Evolutionary conservation across 2,113 vertebrate genomes (phyloP).

Genomic region (Alouatta palliata): DNA sequence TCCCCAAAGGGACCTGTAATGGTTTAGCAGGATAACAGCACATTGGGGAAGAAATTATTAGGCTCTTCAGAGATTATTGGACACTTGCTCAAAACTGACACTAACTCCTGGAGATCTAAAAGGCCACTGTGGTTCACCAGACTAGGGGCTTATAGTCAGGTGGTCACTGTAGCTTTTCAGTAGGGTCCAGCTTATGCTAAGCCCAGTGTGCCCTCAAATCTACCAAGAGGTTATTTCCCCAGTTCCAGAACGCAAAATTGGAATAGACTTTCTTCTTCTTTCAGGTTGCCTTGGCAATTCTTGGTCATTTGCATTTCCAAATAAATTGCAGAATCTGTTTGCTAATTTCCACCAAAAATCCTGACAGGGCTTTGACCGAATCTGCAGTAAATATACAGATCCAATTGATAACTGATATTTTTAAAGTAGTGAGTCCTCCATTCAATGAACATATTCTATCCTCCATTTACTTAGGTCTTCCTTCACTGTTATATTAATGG

Average conservation of each 20-base stretch:
- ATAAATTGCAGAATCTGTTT: neutral
- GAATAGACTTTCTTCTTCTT: neutral
- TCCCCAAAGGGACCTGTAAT: neutral
- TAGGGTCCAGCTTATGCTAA: neutral
- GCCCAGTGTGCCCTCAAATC: neutral
- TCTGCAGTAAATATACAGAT: neutral
- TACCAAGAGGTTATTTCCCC: neutral
- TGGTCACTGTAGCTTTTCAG: neutral
- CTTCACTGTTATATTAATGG: neutral
- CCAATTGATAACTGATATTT: neutral
- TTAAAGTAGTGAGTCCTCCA: neutral
- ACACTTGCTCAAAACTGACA: neutral
- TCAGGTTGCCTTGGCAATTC: neutral
- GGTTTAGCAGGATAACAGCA: neutral
- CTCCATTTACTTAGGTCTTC: neutral
- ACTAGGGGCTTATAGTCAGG: neutral
- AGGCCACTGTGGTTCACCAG: neutral
- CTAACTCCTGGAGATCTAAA: neutral
- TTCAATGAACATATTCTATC: neutral
- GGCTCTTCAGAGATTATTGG: neutral
- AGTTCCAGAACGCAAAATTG: neutral
- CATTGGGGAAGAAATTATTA: neutral
- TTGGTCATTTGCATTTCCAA: slow-evolving; percentile 31
- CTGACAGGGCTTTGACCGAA: neutral
- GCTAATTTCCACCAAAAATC: neutral